A percentile compares a stretch with the other conserved stretches of the same genome.
Conservation (phyloP, 2,888 invertebrate species). For the Cheilosia vernalis region DNA sequence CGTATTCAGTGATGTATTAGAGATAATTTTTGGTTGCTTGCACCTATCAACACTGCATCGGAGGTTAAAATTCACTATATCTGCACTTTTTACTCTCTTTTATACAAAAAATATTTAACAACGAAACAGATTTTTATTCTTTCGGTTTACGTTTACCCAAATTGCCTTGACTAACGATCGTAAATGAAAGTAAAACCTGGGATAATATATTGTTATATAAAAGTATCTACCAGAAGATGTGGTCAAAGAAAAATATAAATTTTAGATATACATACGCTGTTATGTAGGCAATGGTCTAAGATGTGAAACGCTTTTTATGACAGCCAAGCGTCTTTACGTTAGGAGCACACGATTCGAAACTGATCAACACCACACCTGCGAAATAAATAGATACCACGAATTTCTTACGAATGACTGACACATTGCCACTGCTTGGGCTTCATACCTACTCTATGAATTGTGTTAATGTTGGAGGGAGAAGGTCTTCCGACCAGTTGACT, state of each 20-base stretch:
- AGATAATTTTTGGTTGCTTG: background rate
- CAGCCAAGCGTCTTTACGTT: constrained; percentile 34
- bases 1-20: background rate
- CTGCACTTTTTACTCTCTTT: constrained; percentile 4
- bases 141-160: background rate
- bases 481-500: constrained; percentile 11
- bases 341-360: constrained; percentile 44
- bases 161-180: background rate
- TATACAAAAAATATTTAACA: background rate
- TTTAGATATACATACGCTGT: background rate
- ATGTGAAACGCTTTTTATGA: constrained; percentile 6
- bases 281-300: background rate
- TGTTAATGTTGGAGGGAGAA: constrained; percentile 53
- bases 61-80: constrained; percentile 20
- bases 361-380: constrained; percentile 39
- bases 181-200: background rate
- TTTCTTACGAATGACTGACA: background rate
- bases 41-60: background rate
- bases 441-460: background rate
- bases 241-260: background rate
- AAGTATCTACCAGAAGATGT: background rate
- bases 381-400: constrained; percentile 30
- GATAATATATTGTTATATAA: background rate
- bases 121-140: background rate
- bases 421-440: background rate